Evolutionary conservation across 30 jellyfish, hydroid and myxozoan species (phyloP).

Genomic region (Haliclystus octoradiatus): DNA sequence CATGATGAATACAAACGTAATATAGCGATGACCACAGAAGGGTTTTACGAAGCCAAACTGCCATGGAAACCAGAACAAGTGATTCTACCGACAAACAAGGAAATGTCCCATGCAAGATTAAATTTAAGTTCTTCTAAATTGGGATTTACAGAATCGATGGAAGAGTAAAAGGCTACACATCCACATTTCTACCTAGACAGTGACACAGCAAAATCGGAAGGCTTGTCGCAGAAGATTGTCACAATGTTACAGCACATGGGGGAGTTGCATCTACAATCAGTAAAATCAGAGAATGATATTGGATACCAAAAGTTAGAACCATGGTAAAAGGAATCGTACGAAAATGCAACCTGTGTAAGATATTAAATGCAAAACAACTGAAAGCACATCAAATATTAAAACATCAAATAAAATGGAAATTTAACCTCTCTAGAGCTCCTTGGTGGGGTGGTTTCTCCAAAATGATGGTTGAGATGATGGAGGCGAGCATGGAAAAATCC

Average conservation of each 20-base stretch:
- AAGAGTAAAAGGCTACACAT: slow-evolving; percentile 16
- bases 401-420: no score
- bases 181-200: slow-evolving; percentile 29
- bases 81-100: slow-evolving; percentile 30
- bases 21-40: slow-evolving; percentile 27
- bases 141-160: slow-evolving; percentile 33
- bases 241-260: slow-evolving; percentile 19
- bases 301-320: slow-evolving; percentile 34
- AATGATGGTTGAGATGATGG: slow-evolving; percentile 32
- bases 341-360: slow-evolving; percentile 15
- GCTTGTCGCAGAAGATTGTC: slow-evolving; percentile 12
- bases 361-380: slow-evolving; percentile 26
- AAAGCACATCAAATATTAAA: slow-evolving; percentile 20
- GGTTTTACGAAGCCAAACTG: slow-evolving; percentile 36
- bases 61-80: slow-evolving; percentile 46
- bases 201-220: not conserved
- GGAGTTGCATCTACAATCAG: slow-evolving; percentile 29
- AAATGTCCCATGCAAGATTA: slow-evolving; percentile 23
- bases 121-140: no score
- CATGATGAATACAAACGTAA: slow-evolving; percentile 25
- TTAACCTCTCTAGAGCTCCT: slow-evolving; percentile 34
- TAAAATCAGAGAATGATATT: slow-evolving; percentile 8
- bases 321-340: slow-evolving; percentile 21
- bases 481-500: slow-evolving; percentile 22
- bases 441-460: slow-evolving; percentile 52